Percentiles rank a stretch among this genome's conserved stretches.
phyloP scores from a whole-genome alignment of 2,888 invertebrate species.

The Emmelina monodactyla region DNA sequence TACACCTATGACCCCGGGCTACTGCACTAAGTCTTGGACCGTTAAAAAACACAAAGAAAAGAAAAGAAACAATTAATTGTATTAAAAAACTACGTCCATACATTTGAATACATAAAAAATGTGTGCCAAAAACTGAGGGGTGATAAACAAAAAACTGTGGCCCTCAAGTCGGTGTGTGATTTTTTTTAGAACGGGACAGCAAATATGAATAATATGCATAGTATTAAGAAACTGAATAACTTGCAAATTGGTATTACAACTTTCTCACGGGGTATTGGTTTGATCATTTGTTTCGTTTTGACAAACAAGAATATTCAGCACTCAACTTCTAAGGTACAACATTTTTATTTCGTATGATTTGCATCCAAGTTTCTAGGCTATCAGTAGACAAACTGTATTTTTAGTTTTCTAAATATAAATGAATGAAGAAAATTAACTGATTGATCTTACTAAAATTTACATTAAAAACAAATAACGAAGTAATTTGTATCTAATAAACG shows the following conservation, averaged over 20 bases:
- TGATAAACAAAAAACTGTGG: slow-evolving; percentile 39
- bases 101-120: slow-evolving; percentile 50
- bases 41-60: slow-evolving; percentile 53
- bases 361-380: too few species aligned
- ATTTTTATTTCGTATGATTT: too few species aligned
- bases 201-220: slow-evolving; percentile 38
- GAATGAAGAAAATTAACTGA: too few species aligned
- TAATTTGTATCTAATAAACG: too few species aligned
- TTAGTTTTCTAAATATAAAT: too few species aligned
- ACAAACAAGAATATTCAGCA: too few species aligned
- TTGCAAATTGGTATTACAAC: slow-evolving; percentile 46
- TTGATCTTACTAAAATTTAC: too few species aligned
- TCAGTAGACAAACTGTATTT: too few species aligned
- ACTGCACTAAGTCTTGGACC: slow-evolving; percentile 34
- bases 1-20: slow-evolving; percentile 59
- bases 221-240: slow-evolving; percentile 23
- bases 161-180: slow-evolving; percentile 29
- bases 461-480: too few species aligned
- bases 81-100: slow-evolving; percentile 42
- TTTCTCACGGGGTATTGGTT: too few species aligned
- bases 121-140: slow-evolving; percentile 42
- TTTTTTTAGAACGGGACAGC: slow-evolving; percentile 50
- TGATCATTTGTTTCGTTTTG: too few species aligned
- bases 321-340: too few species aligned
- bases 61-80: slow-evolving; percentile 51